Evolutionary conservation across 2,797 vertebrate genomes (phyloP), one percentile per base, ranked within the genome.

Genomic region (Alauda arvensis): DNA sequence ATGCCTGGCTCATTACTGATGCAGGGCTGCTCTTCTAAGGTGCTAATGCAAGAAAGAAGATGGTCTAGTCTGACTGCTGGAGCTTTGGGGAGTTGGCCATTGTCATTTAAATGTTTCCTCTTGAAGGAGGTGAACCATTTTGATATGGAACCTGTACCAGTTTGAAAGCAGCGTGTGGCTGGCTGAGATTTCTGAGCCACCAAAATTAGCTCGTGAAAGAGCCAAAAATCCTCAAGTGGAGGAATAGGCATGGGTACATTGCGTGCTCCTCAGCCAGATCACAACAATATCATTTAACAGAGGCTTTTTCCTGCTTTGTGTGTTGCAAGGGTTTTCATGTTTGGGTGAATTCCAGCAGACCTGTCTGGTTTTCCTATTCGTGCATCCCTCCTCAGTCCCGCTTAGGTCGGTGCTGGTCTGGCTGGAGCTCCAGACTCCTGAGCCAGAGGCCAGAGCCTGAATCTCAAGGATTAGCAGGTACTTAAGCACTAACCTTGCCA

Each of bases 391-490:
- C 49, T 55, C 1, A 6, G 61, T 29, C 60, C 33, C 18, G 14
- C 31, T n/a, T 45, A 0, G 0, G 34, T 49, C 19, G 0, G 2
- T 0, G 0, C 6, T 59, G 45, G 28, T 59, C 52, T 5, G 3
- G 24, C 55, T 42, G 26, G 59, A 57, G 56, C 34, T 71, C 60
- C 70, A 61, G 51, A 10, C 33, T 78, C 17, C 33, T 1, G 33
- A 82, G 52, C 40, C 3, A 12, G 23, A 53, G 45, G 14, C 57
- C 33, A 33, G 39, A 81, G 34, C 11, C 48, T 20, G 29, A 49
- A 29, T 29, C 59, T 66, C 40, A 45, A 63, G 57, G 62, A 65
- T 63, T 43, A 77, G 48, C 71, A 71, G 28, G 49, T 52, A 24
- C 40, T 83, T 34, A 51, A 68, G 24, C 21, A 15, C 42, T 39